These are phyloP conservation scores for Drosophila pseudotalamancana DNA, from an alignment of 2,888 invertebrate species.

Conservation along the genomic window DNA sequence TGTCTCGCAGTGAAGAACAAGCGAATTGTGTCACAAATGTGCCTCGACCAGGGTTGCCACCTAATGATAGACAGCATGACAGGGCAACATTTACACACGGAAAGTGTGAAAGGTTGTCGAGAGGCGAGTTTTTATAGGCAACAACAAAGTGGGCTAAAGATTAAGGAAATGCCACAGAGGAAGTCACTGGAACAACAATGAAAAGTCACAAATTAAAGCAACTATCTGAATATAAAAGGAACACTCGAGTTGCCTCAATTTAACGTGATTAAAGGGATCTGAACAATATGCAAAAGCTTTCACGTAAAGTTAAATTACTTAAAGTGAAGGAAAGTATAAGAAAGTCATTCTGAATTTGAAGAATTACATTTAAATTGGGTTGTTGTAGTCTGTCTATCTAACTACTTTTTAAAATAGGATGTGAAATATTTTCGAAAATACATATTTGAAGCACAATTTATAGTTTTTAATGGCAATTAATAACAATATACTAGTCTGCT, in stretches of 20 bases:
- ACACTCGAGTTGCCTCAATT: slow-evolving; percentile 38
- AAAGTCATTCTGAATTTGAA: neutral
- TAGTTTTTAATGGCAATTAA: too few species aligned
- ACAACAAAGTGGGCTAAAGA: slow-evolving; percentile 53
- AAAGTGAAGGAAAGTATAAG: neutral
- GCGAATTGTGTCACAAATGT: slow-evolving; percentile 63
- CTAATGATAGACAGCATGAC: slow-evolving; percentile 67
- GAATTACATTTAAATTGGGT: too few species aligned
- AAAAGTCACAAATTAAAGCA: slow-evolving; percentile 10
- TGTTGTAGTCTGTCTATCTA: too few species aligned
- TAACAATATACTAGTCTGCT: too few species aligned
- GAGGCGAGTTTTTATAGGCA: neutral
- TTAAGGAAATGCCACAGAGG: slow-evolving; percentile 58
- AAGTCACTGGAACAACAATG: slow-evolving; percentile 53
- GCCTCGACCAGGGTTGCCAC: slow-evolving; percentile 30
- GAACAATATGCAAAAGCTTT: slow-evolving; percentile 33
- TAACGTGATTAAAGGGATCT: slow-evolving; percentile 35
- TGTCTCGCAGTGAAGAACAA: slow-evolving; percentile 35
- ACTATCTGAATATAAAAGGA: slow-evolving; percentile 21
- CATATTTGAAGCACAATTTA: too few species aligned
- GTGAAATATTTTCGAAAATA: too few species aligned
- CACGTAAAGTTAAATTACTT: slow-evolving; percentile 1
- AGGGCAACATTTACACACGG: slow-evolving; percentile 52
- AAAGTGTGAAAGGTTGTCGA: slow-evolving; percentile 70
- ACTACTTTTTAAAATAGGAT: too few species aligned